Percentiles rank a stretch among this genome's conserved stretches.
phyloP scores from a whole-genome alignment of 2,113 vertebrate genomes.

The Leuciscus idus region DNA sequence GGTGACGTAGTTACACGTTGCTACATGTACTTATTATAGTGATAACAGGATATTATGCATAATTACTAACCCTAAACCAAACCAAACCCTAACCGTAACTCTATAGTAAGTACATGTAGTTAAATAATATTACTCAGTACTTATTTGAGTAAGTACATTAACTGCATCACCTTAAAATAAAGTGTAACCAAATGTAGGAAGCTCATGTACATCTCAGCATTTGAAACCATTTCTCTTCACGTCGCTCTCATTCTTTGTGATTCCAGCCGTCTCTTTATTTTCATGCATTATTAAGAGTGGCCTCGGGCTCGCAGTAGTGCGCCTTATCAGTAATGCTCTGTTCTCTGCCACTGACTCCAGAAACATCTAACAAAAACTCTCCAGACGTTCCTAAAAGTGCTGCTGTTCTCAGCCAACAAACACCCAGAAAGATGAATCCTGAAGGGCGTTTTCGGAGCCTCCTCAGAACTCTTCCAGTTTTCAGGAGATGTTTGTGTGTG shows the following conservation, averaged over 20 bases:
- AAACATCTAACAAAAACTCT: constrained; percentile 2
- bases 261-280: constrained; percentile 17
- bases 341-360: neutral
- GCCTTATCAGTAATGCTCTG: constrained; percentile 3
- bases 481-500: constrained; percentile 11
- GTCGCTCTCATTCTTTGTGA: neutral
- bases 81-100: too few relatives aligned
- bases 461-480: constrained; percentile 9
- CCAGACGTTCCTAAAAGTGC: constrained; percentile 8
- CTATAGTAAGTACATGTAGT: too few relatives aligned
- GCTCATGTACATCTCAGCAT: neutral
- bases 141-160: too few relatives aligned
- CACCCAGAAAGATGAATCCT: neutral
- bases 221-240: neutral
- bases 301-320: constrained; percentile 10
- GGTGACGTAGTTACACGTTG: too few relatives aligned
- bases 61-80: too few relatives aligned
- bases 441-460: constrained; percentile 20
- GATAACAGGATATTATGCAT: too few relatives aligned
- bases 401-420: constrained; percentile 2
- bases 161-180: too few relatives aligned
- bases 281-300: constrained; percentile 33
- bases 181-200: neutral
- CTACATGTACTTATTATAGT: too few relatives aligned
- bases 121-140: too few relatives aligned